A percentile compares a stretch with the other conserved stretches of the same genome.
Conservation (phyloP, 2,888 invertebrate genomes). For the Clistopyga incitator region DNA sequence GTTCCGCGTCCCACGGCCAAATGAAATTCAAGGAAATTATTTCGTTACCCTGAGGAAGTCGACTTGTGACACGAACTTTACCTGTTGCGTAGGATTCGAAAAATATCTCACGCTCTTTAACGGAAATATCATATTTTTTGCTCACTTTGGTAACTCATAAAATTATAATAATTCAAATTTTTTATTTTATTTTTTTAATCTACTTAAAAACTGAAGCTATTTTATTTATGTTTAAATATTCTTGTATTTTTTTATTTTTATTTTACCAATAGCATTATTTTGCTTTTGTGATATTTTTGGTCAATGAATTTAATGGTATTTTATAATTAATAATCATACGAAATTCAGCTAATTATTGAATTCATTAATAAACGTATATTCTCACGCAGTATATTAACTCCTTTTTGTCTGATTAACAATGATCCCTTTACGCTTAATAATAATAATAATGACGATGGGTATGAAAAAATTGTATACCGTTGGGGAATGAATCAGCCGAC, state of each 20-base stretch:
- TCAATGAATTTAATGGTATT: background rate
- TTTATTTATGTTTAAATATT: too few species aligned
- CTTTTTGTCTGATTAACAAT: background rate
- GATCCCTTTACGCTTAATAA: background rate
- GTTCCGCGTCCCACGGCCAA: background rate
- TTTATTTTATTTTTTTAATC: too few species aligned
- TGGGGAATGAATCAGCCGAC: background rate
- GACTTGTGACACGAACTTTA: background rate
- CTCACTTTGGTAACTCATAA: background rate
- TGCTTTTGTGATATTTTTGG: too few species aligned
- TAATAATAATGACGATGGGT: background rate
- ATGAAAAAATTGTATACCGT: background rate
- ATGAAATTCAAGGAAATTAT: conserved; percentile 1
- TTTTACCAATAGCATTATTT: too few species aligned
- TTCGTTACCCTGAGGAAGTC: background rate
- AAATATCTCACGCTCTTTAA: background rate
- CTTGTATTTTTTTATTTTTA: too few species aligned
- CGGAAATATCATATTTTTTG: background rate
- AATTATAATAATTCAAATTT: background rate
- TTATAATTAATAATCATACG: too few species aligned
- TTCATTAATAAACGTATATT: too few species aligned
- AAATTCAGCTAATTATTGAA: too few species aligned
- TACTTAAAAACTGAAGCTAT: too few species aligned
- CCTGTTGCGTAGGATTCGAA: background rate
- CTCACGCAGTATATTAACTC: too few species aligned